Evolutionary conservation across 2,797 vertebrate species (phyloP).

Genomic region (Coluber constrictor): DNA sequence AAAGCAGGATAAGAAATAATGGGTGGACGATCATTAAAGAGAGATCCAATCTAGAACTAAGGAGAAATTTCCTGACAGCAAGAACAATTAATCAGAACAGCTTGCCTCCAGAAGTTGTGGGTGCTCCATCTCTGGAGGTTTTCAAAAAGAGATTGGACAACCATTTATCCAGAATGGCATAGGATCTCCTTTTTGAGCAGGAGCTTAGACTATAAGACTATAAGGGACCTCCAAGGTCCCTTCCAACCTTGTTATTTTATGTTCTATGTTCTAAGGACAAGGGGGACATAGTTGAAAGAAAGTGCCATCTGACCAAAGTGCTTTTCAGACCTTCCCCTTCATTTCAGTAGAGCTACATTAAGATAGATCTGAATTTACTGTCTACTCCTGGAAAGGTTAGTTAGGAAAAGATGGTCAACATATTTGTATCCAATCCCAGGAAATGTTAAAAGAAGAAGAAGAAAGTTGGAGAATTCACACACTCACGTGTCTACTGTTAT

Average conservation of each 20-base stretch:
- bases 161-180: not conserved
- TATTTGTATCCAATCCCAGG: not conserved
- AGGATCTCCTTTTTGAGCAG: not conserved
- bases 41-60: not conserved
- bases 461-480: not conserved
- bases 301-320: not conserved
- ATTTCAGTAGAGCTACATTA: not conserved
- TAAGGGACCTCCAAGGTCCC: not conserved
- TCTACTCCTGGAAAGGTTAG: not conserved
- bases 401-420: not conserved
- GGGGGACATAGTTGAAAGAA: not conserved
- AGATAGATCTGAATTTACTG: not conserved
- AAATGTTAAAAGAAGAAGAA: not conserved
- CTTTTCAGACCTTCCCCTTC: not conserved
- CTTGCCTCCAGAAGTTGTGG: not conserved
- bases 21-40: not conserved
- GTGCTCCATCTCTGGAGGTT: not conserved
- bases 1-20: not conserved
- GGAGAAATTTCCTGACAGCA: not conserved
- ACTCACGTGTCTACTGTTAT: slow-evolving; percentile 65
- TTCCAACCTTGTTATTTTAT: not conserved
- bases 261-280: not conserved
- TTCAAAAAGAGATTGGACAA: not conserved
- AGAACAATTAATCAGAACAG: not conserved
- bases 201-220: not conserved